Conservation (phyloP, 2,113 vertebrate species). For the Hemiscyllium ocellatum region DNA sequence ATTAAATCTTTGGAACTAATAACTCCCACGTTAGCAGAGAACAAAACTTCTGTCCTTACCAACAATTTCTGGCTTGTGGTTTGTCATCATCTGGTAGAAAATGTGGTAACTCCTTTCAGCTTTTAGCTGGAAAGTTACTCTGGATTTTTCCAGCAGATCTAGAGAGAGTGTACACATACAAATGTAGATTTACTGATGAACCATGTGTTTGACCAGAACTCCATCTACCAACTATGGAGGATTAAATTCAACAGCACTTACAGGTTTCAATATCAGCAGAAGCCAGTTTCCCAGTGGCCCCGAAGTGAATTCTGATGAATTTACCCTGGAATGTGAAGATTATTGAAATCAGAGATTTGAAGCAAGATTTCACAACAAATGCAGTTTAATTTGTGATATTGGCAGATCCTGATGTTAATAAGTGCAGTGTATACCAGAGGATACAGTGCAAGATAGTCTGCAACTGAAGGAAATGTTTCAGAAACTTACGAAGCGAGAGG, state of each 20-base stretch:
- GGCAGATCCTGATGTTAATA: too few species aligned
- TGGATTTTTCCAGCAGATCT: conserved; percentile 59
- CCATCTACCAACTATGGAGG: neutral
- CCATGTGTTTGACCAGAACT: accelerated
- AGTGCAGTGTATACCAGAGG: neutral
- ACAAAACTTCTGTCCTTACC: conserved; percentile 40
- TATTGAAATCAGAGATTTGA: neutral
- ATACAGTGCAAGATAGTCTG: too few species aligned
- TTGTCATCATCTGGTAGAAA: conserved; percentile 55
- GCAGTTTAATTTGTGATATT: neutral
- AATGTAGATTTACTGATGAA: neutral
- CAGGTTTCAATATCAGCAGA: conserved; percentile 57
- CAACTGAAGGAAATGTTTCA: neutral
- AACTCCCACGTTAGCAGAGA: neutral
- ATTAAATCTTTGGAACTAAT: neutral
- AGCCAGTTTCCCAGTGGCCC: conserved; percentile 53
- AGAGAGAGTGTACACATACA: neutral
- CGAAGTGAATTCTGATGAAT: conserved; percentile 59
- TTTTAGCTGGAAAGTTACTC: conserved; percentile 54
- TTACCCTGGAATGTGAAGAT: conserved; percentile 46
- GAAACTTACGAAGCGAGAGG: conserved; percentile 26
- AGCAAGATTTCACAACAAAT: neutral
- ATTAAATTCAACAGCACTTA: conserved; percentile 40
- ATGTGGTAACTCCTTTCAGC: conserved; percentile 59
- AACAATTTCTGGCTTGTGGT: conserved; percentile 54